Evolutionary conservation across 53 echinoderm and acorn worm genomes (phyloP).

Genomic region (Paracentrotus lividus): DNA sequence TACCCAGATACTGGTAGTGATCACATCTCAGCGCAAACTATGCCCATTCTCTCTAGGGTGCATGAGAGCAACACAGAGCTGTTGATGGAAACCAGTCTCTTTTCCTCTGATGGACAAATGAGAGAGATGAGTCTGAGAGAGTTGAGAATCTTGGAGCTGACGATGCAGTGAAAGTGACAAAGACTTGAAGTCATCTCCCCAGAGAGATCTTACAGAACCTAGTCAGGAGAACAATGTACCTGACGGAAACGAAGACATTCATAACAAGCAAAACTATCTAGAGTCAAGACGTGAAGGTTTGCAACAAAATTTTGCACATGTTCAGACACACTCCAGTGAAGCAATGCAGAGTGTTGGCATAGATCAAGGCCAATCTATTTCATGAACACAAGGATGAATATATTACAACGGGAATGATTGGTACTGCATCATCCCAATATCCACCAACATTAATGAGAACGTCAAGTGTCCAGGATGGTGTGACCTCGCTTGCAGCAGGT

Average conservation of each 20-base stretch:
- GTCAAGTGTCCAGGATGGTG: conserved; percentile 15
- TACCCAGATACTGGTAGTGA: not conserved
- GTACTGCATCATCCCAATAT: not conserved
- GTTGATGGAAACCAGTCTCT: conserved; percentile 68
- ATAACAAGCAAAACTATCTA: not conserved
- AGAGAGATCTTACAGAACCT: not conserved
- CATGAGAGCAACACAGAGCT: conserved; percentile 55
- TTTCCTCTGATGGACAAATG: not conserved
- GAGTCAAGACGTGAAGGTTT: not conserved
- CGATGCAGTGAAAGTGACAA: not conserved
- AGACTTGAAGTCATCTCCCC: not conserved
- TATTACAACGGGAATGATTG: not conserved
- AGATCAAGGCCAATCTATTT: not conserved
- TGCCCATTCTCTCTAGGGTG: conserved; percentile 56
- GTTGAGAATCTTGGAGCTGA: conserved; percentile 14
- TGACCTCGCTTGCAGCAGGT: not conserved
- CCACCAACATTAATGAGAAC: not conserved
- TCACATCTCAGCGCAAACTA: not conserved
- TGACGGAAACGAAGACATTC: not conserved
- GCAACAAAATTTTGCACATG: not conserved
- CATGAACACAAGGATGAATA: not conserved
- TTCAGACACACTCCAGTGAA: not conserved
- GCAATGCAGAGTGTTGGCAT: not conserved
- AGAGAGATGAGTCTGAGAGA: not conserved
- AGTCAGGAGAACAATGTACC: not conserved